Base-by-base conservation (phyloP, 2,888 invertebrate species). In the Cloeon dipterum region DNA sequence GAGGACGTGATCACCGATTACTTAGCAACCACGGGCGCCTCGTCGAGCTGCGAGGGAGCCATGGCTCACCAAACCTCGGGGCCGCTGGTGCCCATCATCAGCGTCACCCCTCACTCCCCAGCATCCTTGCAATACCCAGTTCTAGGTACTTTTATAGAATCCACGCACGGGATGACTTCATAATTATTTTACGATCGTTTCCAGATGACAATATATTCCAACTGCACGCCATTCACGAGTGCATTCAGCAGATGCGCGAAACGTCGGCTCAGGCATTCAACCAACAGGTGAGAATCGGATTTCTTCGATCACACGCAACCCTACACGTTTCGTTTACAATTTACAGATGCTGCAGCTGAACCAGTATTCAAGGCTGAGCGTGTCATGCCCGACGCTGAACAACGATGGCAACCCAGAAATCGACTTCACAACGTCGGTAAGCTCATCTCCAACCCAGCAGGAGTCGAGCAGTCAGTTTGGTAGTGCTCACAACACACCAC, bases 31-130 rank as follows among this genome's bases (percentile, higher is more conserved):
- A 33, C 33, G 39, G 35, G 55, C 39, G 47, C 50, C 26, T 20
- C 43, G 41, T 52, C 54, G 45, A 38, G 39, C 43, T 34, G 39
- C 34, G 23, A 36, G 43, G 41, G 34, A 41, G 41, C 35, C 19
- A 39, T 35, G 39, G 32, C 42, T 40, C 42, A 39, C 40, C 39
- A 39, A 42, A 40, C 38, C 35, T 42, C 38, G 35, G 46, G 46
- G 33, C 62, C 67, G 38, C 54, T 73, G 54, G 76, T 78, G 52
- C 83, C 83, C 42, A 83, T 74, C 40, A 83, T 85, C 52, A 82
- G 81, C 58, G 82, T 85, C 44, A 83, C 83, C 40, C 82, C 83
- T 13, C 82, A 83, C 57, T 82, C 82, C 44, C 82, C 83, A 10
- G 79, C 81, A 42, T 70, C 66, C 44, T 73, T 71, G 47, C 68